phyloP scores from a whole-genome alignment of 2,113 vertebrate genomes.

The Xiphorhynchus elegans region DNA sequence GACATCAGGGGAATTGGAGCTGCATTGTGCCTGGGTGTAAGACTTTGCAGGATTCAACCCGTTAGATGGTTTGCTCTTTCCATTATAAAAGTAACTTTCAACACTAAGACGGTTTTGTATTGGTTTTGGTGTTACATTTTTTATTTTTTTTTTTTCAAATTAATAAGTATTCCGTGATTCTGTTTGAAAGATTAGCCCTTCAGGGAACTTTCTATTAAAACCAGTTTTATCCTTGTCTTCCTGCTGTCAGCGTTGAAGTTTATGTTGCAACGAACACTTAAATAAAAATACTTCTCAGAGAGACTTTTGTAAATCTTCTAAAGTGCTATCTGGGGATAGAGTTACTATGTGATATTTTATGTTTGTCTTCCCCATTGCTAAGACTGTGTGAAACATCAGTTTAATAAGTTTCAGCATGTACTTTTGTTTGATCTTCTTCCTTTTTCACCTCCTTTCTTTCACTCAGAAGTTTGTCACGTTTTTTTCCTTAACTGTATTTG shows the following conservation, averaged over 20 bases:
- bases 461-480: background rate
- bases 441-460: background rate
- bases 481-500: background rate
- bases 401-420: background rate
- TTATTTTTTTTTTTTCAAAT: background rate
- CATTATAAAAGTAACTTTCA: background rate
- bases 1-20: background rate
- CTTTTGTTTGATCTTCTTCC: background rate
- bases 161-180: background rate
- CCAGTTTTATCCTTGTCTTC: conserved; percentile 47
- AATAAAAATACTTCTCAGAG: conserved; percentile 2
- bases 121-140: background rate
- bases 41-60: background rate
- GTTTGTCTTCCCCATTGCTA: background rate
- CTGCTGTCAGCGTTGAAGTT: background rate
- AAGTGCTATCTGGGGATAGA: background rate
- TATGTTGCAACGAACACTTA: background rate
- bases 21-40: background rate
- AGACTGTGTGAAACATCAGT: background rate
- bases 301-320: background rate
- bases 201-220: conserved; percentile 9
- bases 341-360: background rate
- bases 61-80: background rate
- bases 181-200: conserved; percentile 35
- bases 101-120: background rate